Conservation (phyloP, 2,888 invertebrate species). For the Clostera curtula region DNA sequence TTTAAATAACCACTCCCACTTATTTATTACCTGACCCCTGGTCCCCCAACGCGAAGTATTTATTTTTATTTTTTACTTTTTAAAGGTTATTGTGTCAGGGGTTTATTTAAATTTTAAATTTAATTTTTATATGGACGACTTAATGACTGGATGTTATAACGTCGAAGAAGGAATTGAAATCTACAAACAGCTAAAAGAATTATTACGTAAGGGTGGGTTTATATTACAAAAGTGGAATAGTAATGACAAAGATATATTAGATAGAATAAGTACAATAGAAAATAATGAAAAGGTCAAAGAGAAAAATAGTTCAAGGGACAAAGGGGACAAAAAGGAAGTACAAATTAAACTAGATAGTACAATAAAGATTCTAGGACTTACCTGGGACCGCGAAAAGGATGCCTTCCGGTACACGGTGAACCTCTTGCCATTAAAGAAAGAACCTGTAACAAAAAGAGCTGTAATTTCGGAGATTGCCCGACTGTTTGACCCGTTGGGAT, state of each 20-base stretch:
- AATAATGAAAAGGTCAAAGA: neutral
- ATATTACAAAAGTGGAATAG: constrained; percentile 7
- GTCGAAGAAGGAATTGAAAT: constrained; percentile 2
- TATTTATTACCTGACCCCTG: too few relatives aligned
- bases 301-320: neutral
- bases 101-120: too few relatives aligned
- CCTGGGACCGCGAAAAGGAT: constrained; percentile 14
- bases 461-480: constrained; percentile 13
- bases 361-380: constrained; percentile 18
- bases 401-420: constrained; percentile 13
- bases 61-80: too few relatives aligned
- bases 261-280: constrained; percentile 1
- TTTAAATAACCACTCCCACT: too few relatives aligned
- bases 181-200: constrained; percentile 2
- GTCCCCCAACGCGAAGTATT: too few relatives aligned
- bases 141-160: constrained; percentile 2
- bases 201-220: constrained; percentile 5
- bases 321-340: constrained; percentile 1
- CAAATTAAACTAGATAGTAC: constrained; percentile 13
- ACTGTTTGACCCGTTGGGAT: constrained; percentile 18
- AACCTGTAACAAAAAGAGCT: constrained; percentile 14
- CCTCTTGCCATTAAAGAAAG: constrained; percentile 6
- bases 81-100: too few relatives aligned
- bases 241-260: constrained; percentile 3
- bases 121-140: constrained; percentile 8